Evolutionary conservation across 2,113 vertebrate genomes (phyloP).

Genomic region (Catagonus wagneri): DNA sequence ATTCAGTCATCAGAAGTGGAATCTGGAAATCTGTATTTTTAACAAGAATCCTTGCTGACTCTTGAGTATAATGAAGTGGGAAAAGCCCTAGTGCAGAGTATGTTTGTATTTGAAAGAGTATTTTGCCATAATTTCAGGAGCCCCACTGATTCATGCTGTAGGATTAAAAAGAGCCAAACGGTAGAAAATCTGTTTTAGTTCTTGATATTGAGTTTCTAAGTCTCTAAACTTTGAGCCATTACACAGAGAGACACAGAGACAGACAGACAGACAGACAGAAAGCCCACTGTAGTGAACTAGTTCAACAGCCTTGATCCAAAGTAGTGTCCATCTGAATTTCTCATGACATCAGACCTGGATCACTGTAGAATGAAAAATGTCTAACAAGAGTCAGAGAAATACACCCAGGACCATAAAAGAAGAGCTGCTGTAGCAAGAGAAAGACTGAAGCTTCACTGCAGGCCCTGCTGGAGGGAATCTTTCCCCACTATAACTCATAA

Average conservation of each 20-base stretch:
- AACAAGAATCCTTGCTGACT: neutral
- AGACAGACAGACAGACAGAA: neutral
- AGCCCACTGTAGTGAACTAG: neutral
- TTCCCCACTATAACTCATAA: neutral
- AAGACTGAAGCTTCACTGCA: neutral
- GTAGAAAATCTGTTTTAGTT: neutral
- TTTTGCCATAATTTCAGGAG: conserved; percentile 46
- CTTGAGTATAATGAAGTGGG: neutral
- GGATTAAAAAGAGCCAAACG: conserved; percentile 2
- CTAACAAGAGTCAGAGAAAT: neutral
- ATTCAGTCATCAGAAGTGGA: neutral
- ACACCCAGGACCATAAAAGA: neutral
- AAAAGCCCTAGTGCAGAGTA: neutral
- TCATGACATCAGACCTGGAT: neutral
- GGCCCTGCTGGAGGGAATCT: neutral
- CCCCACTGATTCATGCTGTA: neutral
- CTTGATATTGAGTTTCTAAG: conserved; percentile 35
- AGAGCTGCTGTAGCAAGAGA: neutral
- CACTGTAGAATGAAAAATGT: neutral
- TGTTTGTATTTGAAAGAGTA: neutral
- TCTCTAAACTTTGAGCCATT: conserved; percentile 11
- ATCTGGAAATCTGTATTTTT: conserved; percentile 37
- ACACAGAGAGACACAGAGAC: neutral
- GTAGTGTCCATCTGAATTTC: neutral
- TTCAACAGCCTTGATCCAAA: neutral